phyloP scores from a whole-genome alignment of 2,888 invertebrate species.

The Lumbricus terrestris region DNA sequence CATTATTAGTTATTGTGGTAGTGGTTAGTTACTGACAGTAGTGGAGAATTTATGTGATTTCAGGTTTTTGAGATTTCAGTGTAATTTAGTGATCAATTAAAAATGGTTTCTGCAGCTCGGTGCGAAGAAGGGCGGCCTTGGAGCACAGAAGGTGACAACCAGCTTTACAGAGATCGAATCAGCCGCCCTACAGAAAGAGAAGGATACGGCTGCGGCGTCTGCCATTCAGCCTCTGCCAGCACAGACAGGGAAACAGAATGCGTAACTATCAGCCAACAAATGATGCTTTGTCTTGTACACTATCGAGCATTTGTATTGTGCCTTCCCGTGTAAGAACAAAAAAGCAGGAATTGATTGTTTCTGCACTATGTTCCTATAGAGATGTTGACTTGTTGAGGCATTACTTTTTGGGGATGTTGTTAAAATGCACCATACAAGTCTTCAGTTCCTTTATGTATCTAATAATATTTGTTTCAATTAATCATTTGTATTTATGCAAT shows the following conservation, averaged over 20 bases:
- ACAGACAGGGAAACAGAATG: slow-evolving; percentile 69
- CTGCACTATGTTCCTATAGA: too few relatives aligned
- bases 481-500: too few relatives aligned
- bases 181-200: slow-evolving; percentile 81
- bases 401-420: too few relatives aligned
- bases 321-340: too few relatives aligned
- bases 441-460: too few relatives aligned
- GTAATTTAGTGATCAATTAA: not conserved
- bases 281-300: not conserved
- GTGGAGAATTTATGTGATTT: not conserved
- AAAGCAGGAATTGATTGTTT: too few relatives aligned
- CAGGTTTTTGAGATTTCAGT: not conserved
- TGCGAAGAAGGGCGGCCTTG: slow-evolving; percentile 78
- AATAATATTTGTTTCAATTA: too few relatives aligned
- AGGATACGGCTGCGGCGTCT: slow-evolving; percentile 64
- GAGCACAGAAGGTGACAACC: slow-evolving; percentile 89
- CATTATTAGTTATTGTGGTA: too few relatives aligned
- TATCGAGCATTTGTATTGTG: too few relatives aligned
- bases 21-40: not conserved
- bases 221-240: slow-evolving; percentile 48
- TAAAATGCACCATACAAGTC: too few relatives aligned
- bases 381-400: too few relatives aligned
- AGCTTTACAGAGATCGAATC: slow-evolving; percentile 93
- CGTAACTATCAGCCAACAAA: not conserved
- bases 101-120: slow-evolving; percentile 51